These are phyloP conservation scores for Palythoa heliodiscus DNA, from an alignment of 92 coral and sea anemone species.

Conservation along the genomic window DNA sequence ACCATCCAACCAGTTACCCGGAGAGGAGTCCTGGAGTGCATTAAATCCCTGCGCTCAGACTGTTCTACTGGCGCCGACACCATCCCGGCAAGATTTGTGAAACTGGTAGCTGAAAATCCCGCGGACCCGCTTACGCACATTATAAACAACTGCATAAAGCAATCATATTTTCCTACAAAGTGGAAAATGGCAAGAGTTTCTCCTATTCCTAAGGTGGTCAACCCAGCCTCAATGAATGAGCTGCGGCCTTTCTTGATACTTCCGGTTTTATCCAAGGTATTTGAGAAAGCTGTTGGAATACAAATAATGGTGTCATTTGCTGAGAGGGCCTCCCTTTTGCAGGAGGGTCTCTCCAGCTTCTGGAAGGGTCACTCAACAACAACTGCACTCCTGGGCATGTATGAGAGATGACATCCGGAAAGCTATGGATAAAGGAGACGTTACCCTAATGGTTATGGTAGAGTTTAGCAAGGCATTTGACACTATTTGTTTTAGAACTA, in stretches of 20 bases:
- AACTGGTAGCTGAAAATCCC: conserved; percentile 48
- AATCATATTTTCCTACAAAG: too few relatives aligned
- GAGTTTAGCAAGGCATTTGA: too few relatives aligned
- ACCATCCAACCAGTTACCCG: conserved; percentile 17
- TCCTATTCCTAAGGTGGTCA: neutral
- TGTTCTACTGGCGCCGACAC: conserved; percentile 55
- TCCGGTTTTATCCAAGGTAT: too few relatives aligned
- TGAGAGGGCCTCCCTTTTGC: neutral
- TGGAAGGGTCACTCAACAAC: neutral
- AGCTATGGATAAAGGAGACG: too few relatives aligned
- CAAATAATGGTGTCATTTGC: too few relatives aligned
- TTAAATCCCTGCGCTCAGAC: conserved; percentile 28
- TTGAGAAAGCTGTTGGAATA: too few relatives aligned
- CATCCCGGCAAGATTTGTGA: conserved; percentile 18
- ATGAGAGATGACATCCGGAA: too few relatives aligned
- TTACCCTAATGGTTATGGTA: too few relatives aligned
- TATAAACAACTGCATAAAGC: too few relatives aligned
- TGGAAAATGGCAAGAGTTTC: too few relatives aligned
- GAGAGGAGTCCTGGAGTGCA: neutral
- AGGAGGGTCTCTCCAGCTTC: conserved; percentile 34
- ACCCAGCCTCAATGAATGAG: conserved; percentile 20
- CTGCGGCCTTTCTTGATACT: neutral
- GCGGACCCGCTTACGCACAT: conserved; percentile 44
- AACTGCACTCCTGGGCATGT: too few relatives aligned
- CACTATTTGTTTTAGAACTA: too few relatives aligned